Evolutionary conservation across 2,113 vertebrate species (phyloP).

Genomic region (Hemichromis elongatus): DNA sequence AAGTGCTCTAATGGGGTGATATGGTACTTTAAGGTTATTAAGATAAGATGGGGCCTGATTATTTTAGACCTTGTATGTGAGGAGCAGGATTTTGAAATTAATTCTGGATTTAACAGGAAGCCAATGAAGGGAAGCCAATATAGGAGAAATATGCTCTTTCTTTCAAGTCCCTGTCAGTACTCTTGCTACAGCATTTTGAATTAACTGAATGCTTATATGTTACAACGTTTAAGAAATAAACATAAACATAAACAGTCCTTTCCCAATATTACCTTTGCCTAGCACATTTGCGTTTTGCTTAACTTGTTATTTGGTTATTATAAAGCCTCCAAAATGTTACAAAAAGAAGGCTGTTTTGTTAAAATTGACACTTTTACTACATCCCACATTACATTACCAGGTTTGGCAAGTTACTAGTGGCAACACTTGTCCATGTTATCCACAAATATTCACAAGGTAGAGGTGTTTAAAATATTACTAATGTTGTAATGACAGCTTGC

Average conservation of each 20-base stretch:
- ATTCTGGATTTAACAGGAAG: too few species aligned
- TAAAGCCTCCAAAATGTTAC: not conserved
- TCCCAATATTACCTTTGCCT: not conserved
- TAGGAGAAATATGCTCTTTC: too few species aligned
- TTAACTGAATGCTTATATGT: too few species aligned
- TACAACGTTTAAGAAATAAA: not conserved
- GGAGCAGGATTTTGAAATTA: too few species aligned
- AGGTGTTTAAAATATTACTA: not conserved
- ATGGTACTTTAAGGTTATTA: too few species aligned
- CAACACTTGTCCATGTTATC: not conserved
- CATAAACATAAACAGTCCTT: not conserved
- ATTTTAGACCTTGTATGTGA: too few species aligned
- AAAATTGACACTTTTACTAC: not conserved
- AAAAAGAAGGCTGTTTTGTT: not conserved
- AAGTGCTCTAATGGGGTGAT: too few species aligned
- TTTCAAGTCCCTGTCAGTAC: too few species aligned
- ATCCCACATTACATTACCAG: not conserved
- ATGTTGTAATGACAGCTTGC: not conserved
- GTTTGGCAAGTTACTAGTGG: too few species aligned
- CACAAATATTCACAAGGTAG: not conserved
- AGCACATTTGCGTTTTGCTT: not conserved
- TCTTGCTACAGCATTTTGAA: too few species aligned
- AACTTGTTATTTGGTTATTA: not conserved
- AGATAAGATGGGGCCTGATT: too few species aligned
- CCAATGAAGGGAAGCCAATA: too few species aligned